Conservation (phyloP, 2,797 vertebrate genomes). For the Poliocrania exsul region DNA sequence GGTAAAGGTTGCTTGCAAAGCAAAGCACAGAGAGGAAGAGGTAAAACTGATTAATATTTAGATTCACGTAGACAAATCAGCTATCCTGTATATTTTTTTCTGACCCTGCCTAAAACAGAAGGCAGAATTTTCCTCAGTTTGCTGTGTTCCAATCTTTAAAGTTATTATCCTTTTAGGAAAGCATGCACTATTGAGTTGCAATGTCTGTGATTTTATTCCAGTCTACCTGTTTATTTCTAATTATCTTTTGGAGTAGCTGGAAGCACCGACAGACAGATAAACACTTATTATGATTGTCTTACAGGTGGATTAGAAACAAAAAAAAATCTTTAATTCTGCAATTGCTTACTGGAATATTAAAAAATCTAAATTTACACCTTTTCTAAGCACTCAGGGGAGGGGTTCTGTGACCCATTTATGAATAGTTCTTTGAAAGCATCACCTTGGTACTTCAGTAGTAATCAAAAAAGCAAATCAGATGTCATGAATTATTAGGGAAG, state of each 20-base stretch:
- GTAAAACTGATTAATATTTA: neutral
- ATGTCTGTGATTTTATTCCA: neutral
- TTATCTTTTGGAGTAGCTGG: neutral
- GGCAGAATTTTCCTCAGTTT: neutral
- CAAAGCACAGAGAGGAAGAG: neutral
- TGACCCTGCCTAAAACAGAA: neutral
- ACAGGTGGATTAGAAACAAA: neutral
- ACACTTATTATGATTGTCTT: neutral
- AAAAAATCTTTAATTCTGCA: neutral
- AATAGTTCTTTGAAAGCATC: neutral
- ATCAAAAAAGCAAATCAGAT: neutral
- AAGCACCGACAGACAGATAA: neutral
- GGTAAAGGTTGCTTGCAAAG: neutral
- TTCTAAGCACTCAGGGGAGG: neutral
- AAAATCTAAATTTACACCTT: neutral
- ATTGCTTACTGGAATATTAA: neutral
- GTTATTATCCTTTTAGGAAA: neutral
- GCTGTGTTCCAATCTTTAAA: neutral
- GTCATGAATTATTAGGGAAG: neutral
- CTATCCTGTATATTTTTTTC: neutral
- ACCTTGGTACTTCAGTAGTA: neutral
- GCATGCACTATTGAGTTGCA: neutral
- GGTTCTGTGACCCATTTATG: neutral
- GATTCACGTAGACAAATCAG: neutral
- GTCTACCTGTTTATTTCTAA: neutral